Evolutionary conservation across 2,797 vertebrate genomes (phyloP), one percentile per base, ranked within the genome.

Genomic region (Argya squamiceps): DNA sequence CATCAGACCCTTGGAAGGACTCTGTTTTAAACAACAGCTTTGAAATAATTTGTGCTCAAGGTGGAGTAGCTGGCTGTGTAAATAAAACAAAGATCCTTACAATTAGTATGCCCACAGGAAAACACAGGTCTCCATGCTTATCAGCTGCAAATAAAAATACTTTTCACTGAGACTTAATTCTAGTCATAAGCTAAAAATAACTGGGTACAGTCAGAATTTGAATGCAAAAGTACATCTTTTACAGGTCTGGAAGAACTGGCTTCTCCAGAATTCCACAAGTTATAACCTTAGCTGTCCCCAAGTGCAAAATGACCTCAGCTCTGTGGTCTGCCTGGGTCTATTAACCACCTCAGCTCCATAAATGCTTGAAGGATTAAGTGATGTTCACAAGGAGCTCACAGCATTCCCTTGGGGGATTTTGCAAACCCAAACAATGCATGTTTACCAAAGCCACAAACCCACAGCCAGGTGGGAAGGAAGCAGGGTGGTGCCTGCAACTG

Each of bases 231-330:
- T 50, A 56, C 32, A 41, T 17, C 49, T 83, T 73, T 39, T 44
- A 68, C 55, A 70, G 29, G 73, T 59, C 73, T 84, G 76, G 91
- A 89, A 89, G 79, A 92, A 93, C 78, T 64, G 53, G 93, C 84
- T 84, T 78, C 79, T 90, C 76, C 59, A 67, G 62, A 89, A 47
- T 49, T 71, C 47, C 73, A 47, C 13, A 32, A 67, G 18, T 58
- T 19, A 44, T 8, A 50, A 65, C 37, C 26, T 15, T n/a, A 85
- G 39, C 53, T 91, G 76, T 46, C 88, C 39, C 73, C 20, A 41
- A 73, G 37, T 1, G 55, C 58, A 58, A 12, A 88, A 56, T 16
- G n/a, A 47, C 63, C 67, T 76, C 44, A 59, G 77, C n/a, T 4
- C 32, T 91, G 36, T 44, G 29, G 46, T 55, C 59, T 64, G 3